Evolutionary conservation across 2,113 vertebrate genomes (phyloP).

Genomic region (Zingel zingel): DNA sequence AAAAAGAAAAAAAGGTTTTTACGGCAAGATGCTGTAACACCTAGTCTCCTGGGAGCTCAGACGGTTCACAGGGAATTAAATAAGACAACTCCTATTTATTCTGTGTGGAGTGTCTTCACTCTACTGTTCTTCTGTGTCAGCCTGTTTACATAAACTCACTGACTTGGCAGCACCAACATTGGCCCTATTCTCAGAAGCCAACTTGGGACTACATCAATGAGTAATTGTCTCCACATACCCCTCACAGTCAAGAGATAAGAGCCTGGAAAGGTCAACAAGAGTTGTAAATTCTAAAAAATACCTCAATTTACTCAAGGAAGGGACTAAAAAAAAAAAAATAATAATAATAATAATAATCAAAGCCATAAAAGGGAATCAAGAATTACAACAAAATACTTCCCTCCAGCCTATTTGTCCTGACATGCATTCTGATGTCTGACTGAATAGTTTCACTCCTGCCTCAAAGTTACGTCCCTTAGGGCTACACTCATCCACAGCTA

Average conservation of each 20-base stretch:
- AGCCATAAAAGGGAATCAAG: conserved; percentile 43
- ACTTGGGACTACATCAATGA: conserved; percentile 64
- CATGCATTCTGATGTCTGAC: conserved; percentile 44
- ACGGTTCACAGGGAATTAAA: conserved; percentile 29
- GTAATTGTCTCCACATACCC: conserved; percentile 59
- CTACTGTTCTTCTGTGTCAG: conserved; percentile 24
- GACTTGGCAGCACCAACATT: conserved; percentile 51
- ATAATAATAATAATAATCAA: too few relatives aligned
- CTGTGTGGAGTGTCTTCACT: conserved; percentile 18
- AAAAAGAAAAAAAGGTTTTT: not conserved
- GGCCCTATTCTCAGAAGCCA: conserved; percentile 57
- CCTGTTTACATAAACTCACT: conserved; percentile 59
- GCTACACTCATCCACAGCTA: conserved; percentile 41
- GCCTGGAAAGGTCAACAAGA: conserved; percentile 50
- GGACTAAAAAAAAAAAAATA: not conserved
- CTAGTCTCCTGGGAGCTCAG: conserved; percentile 25
- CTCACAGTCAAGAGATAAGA: conserved; percentile 48
- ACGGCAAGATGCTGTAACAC: conserved; percentile 15
- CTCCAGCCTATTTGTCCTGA: conserved; percentile 36
- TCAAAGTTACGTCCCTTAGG: conserved; percentile 53
- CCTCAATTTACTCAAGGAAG: conserved; percentile 20
- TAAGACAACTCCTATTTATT: conserved; percentile 32
- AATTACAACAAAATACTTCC: conserved; percentile 47
- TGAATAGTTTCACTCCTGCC: conserved; percentile 42
- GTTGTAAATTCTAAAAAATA: conserved; percentile 59